phyloP scores from a whole-genome alignment of 2,888 invertebrate genomes.

The Metalampra italica region DNA sequence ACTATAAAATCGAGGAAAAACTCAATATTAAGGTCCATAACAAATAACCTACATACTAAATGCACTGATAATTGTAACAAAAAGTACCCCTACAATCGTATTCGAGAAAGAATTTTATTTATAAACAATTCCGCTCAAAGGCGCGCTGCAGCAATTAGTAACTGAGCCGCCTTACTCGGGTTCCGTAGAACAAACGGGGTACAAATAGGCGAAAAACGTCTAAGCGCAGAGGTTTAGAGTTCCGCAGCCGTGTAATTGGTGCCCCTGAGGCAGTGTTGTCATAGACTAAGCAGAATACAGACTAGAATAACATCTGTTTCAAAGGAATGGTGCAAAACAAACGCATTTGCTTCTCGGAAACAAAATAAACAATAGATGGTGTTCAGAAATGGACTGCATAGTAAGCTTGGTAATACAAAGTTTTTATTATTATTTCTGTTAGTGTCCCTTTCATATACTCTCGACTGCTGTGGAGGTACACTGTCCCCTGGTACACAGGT shows the following conservation, averaged over 20 bases:
- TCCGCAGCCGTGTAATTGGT: constrained; percentile 51
- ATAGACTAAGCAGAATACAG: constrained; percentile 25
- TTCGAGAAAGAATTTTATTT: constrained; percentile 26
- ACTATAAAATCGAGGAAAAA: no score
- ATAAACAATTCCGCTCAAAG: constrained; percentile 39
- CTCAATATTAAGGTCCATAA: no score
- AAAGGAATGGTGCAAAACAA: no score
- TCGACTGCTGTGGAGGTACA: no score
- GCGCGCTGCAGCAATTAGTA: constrained; percentile 62
- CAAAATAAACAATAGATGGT: no score
- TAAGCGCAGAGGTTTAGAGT: constrained; percentile 49
- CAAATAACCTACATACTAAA: no score
- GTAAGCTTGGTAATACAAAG: no score
- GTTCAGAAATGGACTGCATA: no score
- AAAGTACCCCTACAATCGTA: constrained; percentile 25
- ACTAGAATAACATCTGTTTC: not conserved
- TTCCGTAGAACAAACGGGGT: constrained; percentile 41
- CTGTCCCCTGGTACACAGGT: no score
- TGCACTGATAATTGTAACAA: not conserved
- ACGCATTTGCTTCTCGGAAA: no score
- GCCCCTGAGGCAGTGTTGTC: constrained; percentile 44
- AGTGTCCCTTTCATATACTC: no score
- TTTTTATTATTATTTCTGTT: no score
- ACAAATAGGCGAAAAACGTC: constrained; percentile 65
- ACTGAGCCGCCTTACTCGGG: constrained; percentile 46